A percentile compares a stretch with the other conserved stretches of the same genome.
Evolutionary conservation across 2,888 invertebrate species (phyloP).

Genomic region (Ceriagrion tenellum): DNA sequence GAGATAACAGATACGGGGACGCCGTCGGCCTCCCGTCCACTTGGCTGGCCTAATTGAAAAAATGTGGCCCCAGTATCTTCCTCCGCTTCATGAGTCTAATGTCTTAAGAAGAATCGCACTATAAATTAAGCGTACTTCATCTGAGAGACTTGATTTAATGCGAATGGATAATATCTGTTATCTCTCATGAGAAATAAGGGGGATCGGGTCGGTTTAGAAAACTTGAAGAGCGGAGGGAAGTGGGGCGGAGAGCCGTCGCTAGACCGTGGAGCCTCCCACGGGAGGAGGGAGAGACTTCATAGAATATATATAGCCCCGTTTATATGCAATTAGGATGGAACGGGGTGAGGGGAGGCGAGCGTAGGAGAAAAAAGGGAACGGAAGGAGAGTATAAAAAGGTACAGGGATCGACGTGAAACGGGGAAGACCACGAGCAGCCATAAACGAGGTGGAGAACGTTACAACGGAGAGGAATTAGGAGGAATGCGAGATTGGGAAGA

Average conservation of each 20-base stretch:
- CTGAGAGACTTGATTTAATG: conserved; percentile 57
- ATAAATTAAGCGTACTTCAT: conserved; percentile 61
- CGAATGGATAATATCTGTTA: conserved; percentile 64
- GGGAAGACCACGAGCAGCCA: conserved; percentile 31
- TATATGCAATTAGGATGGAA: conserved; percentile 55
- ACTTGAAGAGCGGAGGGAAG: conserved; percentile 25
- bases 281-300: conserved; percentile 10
- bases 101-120: background rate
- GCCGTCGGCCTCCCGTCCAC: background rate
- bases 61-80: background rate
- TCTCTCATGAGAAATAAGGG: conserved; percentile 27
- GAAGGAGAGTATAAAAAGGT: conserved; percentile 24
- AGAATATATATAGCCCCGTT: conserved; percentile 66
- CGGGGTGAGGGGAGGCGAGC: conserved; percentile 28
- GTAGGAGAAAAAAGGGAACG: conserved; percentile 34
- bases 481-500: conserved; percentile 63
- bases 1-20: background rate
- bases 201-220: conserved; percentile 40
- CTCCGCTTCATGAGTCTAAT: conserved; percentile 16
- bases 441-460: conserved; percentile 36
- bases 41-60: conserved; percentile 52
- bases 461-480: conserved; percentile 62
- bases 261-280: background rate
- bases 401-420: conserved; percentile 25
- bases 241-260: background rate